Base-by-base conservation (phyloP, 2,888 invertebrate genomes). In the Petrolisthes cinctipes region DNA sequence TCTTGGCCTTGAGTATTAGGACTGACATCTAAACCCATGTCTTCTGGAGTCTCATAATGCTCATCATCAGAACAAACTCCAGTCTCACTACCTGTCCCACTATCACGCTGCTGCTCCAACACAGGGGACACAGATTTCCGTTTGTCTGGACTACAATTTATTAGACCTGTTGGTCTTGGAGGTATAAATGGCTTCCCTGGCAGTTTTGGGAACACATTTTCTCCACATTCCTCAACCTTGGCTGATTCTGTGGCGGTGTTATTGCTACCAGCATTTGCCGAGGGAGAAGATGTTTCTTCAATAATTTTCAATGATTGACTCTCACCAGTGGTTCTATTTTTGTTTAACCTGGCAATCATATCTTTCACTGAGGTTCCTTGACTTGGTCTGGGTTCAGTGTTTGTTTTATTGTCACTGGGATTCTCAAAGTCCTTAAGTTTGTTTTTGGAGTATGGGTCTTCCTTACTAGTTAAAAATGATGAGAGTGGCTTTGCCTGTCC, bases 291-390 rank as follows among this genome's bases (percentile, higher is more conserved):
- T 17, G 20, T 11, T 23, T 66, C 73, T 17, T 81, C 81, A 37
- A 20, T 80, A 51, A 17, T 66, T 61, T 86, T 86, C 3, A 7
- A 2, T 37, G 17, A 23, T 9, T 23, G 66, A 53, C 56, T 81
- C n/a, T 86, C 81, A n/a, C 14, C 17, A n/a, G 17, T n/a, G 17
- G 51, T 14, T 75, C 76, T 86, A n/a, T 82, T 86, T 66, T 89
- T 76, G 71, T 89, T 89, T 11, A 89, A 4, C 79, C 79, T 61
- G 54, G 89, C 85, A 82, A 89, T 89, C 83, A 89, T 83, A 54
- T 89, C 89, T 23, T 89, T 89, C 37, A 89, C 89, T 11, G 89
- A 89, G 76, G 78, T 82, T 51, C 86, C 86, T 14, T 86, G 86
- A 75, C 66, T 56, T 56, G 54, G 20, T 51, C n/a, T 14, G 11